phyloP scores from a whole-genome alignment of 1,140 invertebrate species.

The Galendromus occidentalis region DNA sequence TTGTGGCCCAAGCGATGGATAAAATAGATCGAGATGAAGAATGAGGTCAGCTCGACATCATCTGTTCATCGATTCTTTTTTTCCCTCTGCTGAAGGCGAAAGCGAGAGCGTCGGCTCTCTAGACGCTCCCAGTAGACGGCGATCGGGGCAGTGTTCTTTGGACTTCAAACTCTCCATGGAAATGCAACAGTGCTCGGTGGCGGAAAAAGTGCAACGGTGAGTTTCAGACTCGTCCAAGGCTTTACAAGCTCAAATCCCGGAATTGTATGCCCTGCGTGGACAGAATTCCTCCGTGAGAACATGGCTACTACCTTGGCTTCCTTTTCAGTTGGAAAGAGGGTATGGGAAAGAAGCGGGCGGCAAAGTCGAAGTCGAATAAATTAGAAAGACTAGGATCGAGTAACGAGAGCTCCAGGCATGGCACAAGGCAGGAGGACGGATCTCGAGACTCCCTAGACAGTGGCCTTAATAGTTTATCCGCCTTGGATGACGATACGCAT shows the following conservation, averaged over 20 bases:
- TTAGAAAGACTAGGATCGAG: not conserved
- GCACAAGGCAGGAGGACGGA: not conserved
- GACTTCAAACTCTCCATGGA: not conserved
- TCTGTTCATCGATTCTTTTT: too few species aligned
- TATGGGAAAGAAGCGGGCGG: not conserved
- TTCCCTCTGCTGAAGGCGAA: too few species aligned
- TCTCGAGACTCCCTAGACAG: not conserved
- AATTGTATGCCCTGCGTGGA: not conserved
- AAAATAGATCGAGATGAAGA: too few species aligned
- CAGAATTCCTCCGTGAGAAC: not conserved
- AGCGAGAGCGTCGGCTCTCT: too few species aligned
- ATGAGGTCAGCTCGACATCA: too few species aligned
- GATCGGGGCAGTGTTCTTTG: too few species aligned
- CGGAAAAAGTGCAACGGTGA: slow-evolving; percentile 2
- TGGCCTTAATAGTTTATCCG: not conserved
- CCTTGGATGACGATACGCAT: not conserved
- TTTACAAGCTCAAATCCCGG: not conserved
- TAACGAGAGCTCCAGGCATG: not conserved
- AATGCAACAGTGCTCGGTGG: not conserved
- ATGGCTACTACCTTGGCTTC: not conserved
- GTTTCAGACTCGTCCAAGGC: not conserved
- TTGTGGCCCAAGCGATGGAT: too few species aligned
- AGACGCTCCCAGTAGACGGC: too few species aligned
- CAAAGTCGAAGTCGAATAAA: not conserved
- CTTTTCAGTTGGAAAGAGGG: not conserved